A percentile compares a stretch with the other conserved stretches of the same genome.
Evolutionary conservation across 1,140 invertebrate genomes (phyloP).

Genomic region (Drosophila melanica): DNA sequence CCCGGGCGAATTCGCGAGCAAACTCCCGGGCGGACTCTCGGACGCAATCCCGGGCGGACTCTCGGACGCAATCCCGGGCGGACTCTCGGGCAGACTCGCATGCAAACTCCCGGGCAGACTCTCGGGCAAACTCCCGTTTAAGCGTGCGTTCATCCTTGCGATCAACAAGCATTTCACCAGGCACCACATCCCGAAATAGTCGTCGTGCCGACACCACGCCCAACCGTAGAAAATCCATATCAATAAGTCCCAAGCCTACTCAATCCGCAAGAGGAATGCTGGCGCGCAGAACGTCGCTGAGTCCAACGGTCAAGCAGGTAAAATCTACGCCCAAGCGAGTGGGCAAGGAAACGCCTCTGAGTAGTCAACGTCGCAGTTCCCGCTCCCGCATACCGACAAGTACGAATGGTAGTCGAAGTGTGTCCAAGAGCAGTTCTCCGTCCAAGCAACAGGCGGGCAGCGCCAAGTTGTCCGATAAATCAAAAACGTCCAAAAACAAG

Average conservation of each 20-base stretch:
- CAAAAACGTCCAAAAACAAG: slow-evolving; percentile 23
- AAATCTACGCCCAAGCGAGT: slow-evolving; percentile 10
- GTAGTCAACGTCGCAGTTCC: slow-evolving; percentile 45
- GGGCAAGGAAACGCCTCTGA: slow-evolving; percentile 1
- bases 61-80: not conserved
- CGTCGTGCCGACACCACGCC: slow-evolving; percentile 38
- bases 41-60: slow-evolving; percentile 1
- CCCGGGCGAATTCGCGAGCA: slow-evolving; percentile 28
- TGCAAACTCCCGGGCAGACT: slow-evolving; percentile 59
- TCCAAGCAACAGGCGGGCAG: slow-evolving; percentile 37
- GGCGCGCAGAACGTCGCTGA: slow-evolving; percentile 61
- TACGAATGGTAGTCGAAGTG: slow-evolving; percentile 5
- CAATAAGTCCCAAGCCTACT: slow-evolving; percentile 51
- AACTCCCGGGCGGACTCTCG: slow-evolving; percentile 6
- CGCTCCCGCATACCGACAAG: slow-evolving; percentile 71
- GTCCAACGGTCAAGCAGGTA: slow-evolving; percentile 38
- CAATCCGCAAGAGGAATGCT: slow-evolving; percentile 1
- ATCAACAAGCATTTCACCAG: slow-evolving; percentile 66
- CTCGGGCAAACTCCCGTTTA: slow-evolving; percentile 69
- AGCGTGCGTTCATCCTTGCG: slow-evolving; percentile 66
- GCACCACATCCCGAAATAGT: slow-evolving; percentile 29
- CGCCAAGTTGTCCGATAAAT: slow-evolving; percentile 25
- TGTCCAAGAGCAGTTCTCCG: slow-evolving; percentile 46
- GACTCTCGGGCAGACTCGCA: slow-evolving; percentile 14
- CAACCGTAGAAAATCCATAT: slow-evolving; percentile 69